Evolutionary conservation across 2,113 vertebrate species (phyloP).

Genomic region (Phyllopteryx taeniolatus): DNA sequence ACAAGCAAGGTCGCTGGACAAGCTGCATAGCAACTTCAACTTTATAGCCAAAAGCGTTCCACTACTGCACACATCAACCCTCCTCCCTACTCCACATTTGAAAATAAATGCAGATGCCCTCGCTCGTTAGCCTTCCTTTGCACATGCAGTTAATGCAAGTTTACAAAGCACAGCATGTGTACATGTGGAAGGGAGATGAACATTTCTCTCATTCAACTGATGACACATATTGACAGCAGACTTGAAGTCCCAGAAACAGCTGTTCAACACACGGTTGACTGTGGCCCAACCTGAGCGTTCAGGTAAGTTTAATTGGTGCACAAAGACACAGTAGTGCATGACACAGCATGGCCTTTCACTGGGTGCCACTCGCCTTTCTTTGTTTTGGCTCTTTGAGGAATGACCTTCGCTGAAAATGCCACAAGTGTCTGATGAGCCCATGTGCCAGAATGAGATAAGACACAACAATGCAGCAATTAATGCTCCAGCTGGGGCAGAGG

Average conservation of each 20-base stretch:
- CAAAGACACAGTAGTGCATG: conserved; percentile 25
- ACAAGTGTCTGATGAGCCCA: conserved; percentile 35
- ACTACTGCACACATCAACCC: conserved; percentile 8
- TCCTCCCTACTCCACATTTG: not conserved
- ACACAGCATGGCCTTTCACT: conserved; percentile 36
- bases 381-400: conserved; percentile 47
- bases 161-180: not conserved
- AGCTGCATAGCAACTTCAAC: conserved; percentile 26
- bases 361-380: conserved; percentile 44
- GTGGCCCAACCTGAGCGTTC: not conserved
- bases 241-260: conserved; percentile 40
- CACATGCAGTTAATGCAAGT: conserved; percentile 21
- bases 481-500: conserved; percentile 24
- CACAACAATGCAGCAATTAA: conserved; percentile 62
- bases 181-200: conserved; percentile 8
- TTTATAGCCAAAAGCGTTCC: conserved; percentile 29
- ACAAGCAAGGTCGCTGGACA: conserved; percentile 24
- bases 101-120: conserved; percentile 4
- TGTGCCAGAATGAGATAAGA: conserved; percentile 53
- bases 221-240: conserved; percentile 26
- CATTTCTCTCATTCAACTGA: conserved; percentile 2
- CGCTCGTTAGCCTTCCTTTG: not conserved
- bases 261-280: not conserved
- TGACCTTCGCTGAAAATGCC: conserved; percentile 55
- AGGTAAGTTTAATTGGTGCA: conserved; percentile 31